Conservation (phyloP, 2,113 vertebrate genomes). For the Syngnathoides biaculeatus region DNA sequence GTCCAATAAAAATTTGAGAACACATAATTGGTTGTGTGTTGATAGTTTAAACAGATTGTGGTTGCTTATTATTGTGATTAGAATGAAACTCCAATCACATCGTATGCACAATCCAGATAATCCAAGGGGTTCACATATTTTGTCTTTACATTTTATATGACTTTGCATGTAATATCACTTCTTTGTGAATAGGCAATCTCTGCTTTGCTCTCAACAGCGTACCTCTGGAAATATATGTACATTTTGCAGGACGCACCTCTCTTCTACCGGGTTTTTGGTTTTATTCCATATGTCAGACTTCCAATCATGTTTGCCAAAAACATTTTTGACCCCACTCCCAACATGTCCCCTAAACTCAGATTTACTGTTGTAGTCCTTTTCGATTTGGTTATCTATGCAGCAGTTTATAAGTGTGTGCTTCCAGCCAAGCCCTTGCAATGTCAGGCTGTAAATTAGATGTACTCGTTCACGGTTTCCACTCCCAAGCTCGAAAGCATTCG, state of each 20-base stretch:
- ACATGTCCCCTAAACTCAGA: slow-evolving; percentile 50
- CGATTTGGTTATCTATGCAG: slow-evolving; percentile 74
- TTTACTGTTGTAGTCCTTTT: slow-evolving; percentile 46
- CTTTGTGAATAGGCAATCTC: neutral
- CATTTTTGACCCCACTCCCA: slow-evolving; percentile 29
- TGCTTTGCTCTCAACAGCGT: neutral
- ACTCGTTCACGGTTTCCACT: slow-evolving; percentile 65
- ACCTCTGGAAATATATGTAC: neutral
- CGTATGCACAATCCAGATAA: no score
- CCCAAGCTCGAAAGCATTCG: slow-evolving; percentile 68
- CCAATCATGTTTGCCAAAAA: slow-evolving; percentile 17
- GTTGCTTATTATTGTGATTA: neutral
- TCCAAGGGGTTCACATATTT: no score
- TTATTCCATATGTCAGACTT: slow-evolving; percentile 17
- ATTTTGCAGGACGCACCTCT: neutral
- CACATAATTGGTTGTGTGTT: neutral
- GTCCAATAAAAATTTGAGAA: no score
- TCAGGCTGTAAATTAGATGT: slow-evolving; percentile 72
- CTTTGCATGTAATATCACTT: no score
- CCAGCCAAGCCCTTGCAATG: slow-evolving; percentile 66
- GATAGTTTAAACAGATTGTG: neutral
- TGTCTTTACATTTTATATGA: no score
- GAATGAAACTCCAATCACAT: no score
- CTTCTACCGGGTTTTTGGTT: neutral
- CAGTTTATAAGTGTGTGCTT: slow-evolving; percentile 69